A percentile compares a stretch with the other conserved stretches of the same genome.
Evolutionary conservation across 2,888 invertebrate genomes (phyloP).

Genomic region (Artemia sinica): DNA sequence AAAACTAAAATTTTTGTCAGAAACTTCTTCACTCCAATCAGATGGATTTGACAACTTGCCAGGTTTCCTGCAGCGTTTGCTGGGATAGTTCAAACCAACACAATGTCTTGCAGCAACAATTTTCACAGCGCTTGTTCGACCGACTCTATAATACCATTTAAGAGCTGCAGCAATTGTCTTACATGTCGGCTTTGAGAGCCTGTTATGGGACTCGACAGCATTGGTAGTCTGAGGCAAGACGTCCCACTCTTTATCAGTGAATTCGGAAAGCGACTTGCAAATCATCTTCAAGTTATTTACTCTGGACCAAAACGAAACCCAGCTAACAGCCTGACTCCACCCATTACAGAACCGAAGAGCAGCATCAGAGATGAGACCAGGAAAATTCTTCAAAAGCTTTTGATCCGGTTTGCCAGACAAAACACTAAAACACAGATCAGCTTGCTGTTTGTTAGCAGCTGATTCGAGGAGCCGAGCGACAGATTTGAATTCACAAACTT

Average conservation of each 20-base stretch:
- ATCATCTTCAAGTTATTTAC: constrained; percentile 4
- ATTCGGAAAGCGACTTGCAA: background rate
- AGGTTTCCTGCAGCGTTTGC: background rate
- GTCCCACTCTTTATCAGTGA: background rate
- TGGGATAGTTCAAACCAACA: background rate
- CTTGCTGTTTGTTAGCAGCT: constrained; percentile 5
- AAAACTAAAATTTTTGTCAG: no score
- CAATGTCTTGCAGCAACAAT: background rate
- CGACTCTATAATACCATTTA: background rate
- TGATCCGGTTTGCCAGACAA: background rate
- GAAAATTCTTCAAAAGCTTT: background rate
- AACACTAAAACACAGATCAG: background rate
- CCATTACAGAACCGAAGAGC: background rate
- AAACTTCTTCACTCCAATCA: no score
- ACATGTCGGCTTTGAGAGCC: background rate
- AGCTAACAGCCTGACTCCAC: background rate
- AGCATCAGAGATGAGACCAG: constrained; percentile 6
- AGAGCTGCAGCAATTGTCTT: background rate
- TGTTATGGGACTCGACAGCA: background rate
- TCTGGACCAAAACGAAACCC: background rate
- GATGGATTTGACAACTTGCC: background rate
- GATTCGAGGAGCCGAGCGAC: background rate
- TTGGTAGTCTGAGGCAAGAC: constrained; percentile 13
- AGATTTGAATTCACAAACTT: background rate
- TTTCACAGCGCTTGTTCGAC: background rate